Evolutionary conservation across 2,797 vertebrate genomes (phyloP).

Genomic region (Neosilurus mollespiculum): DNA sequence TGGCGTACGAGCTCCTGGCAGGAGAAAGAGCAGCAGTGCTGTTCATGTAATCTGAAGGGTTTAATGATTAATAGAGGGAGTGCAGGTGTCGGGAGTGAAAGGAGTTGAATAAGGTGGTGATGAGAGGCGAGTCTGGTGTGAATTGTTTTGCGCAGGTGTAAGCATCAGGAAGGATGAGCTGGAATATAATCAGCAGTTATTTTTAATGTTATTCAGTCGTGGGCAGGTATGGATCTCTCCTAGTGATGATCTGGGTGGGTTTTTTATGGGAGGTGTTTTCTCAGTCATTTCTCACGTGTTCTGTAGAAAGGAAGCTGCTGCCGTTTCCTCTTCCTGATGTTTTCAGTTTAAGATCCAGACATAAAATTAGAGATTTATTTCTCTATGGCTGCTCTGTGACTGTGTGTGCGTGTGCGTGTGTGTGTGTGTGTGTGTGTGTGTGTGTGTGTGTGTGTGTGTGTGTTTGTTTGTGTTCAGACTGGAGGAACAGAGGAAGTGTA

Average conservation of each 20-base stretch:
- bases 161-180: no score
- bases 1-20: no score
- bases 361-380: not conserved
- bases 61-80: not conserved
- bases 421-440: not conserved
- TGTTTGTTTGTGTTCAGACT: conserved; percentile 70
- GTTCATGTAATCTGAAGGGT: not conserved
- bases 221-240: no score
- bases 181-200: no score
- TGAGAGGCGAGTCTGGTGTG: no score
- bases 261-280: no score
- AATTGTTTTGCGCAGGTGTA: no score
- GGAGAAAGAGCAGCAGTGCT: no score
- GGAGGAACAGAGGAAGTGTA: conserved; percentile 89
- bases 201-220: no score
- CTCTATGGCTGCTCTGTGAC: not conserved
- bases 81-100: not conserved
- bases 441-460: not conserved
- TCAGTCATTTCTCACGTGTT: no score
- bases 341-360: not conserved
- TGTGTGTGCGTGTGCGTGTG: not conserved
- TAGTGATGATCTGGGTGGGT: no score
- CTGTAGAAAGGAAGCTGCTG: no score
- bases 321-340: not conserved
- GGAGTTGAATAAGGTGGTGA: not conserved